Base-by-base conservation (phyloP, 2,888 invertebrate species). In the Pammene aurita region DNA sequence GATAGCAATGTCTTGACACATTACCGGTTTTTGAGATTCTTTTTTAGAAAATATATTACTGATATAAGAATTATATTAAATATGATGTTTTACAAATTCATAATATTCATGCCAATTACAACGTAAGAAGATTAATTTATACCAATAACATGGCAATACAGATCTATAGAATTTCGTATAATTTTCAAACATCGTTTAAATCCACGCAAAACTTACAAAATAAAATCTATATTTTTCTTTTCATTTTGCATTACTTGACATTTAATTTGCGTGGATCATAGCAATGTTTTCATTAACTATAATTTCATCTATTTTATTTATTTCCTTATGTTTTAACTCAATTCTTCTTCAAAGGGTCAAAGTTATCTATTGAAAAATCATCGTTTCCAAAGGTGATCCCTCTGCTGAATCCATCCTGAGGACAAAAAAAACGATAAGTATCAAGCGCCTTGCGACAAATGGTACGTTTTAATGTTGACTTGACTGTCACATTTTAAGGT, bases 281-380 rank as follows among this genome's bases (percentile, higher is more conserved):
- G 81, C 80, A 76, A 79, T 80, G 76, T 78, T 76, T 73, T 71
- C 42, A 71, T 72, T 69, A 71, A 48, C 67, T 69, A 67, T 50
- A 71, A 70, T 67, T 64, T 65, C 77, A 79, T 74, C 82, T 82
- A 81, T 72, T 78, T 75, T 75, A 76, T 77, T 78, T 75, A 77
- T 70, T 72, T 71, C 77, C 73, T 66, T 75, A 66, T 73, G 26
- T 34, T 56, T 44, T 14, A n/a, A 69, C 82, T 93, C 87, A 94
- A 87, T 94, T 94, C 85, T 97, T 97, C 88, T 96, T 95, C 80
- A 98, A 93, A 71, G 98, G 98, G 93, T 98, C 98, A 87, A 98
- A 94, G 89, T 97, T 97, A 86, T 98, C 98, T 89, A 98, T 93
- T 77, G 97, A 97, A 93, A 98, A 98, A 93, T 98, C 98, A 87